Percentiles rank a stretch among this genome's conserved stretches.
phyloP scores from a whole-genome alignment of 2,797 vertebrate genomes.

The Potorous gilbertii region DNA sequence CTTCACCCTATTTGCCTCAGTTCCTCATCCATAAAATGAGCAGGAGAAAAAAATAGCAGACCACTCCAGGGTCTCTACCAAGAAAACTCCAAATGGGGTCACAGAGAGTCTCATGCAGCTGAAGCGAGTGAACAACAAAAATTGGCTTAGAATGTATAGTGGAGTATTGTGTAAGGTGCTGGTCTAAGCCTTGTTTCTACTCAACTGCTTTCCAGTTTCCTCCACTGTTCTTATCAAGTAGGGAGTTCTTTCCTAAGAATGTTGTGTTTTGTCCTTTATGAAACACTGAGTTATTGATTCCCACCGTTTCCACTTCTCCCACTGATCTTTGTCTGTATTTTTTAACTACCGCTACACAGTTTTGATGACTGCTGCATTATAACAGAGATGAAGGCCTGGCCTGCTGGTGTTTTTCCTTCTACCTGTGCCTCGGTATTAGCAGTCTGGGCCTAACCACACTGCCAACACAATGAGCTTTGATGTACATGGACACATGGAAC shows the following conservation, averaged over 20 bases:
- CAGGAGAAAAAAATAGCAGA: neutral
- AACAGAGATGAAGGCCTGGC: neutral
- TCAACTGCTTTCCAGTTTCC: neutral
- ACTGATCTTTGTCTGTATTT: neutral
- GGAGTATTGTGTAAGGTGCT: neutral
- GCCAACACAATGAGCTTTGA: neutral
- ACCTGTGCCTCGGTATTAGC: neutral
- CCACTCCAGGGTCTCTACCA: neutral
- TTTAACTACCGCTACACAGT: neutral
- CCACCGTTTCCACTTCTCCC: neutral
- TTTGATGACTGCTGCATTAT: neutral
- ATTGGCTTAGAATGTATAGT: neutral
- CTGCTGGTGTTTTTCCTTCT: neutral
- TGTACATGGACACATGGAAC: neutral
- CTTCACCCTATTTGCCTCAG: neutral
- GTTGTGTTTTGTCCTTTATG: neutral
- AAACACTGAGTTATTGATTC: neutral
- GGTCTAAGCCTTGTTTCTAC: neutral
- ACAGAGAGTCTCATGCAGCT: too few relatives aligned
- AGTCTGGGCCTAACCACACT: neutral
- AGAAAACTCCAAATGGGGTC: neutral
- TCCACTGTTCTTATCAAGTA: neutral
- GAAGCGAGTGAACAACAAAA: neutral
- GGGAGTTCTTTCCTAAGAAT: neutral
- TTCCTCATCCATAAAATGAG: neutral